Conservation (phyloP, 2,797 vertebrate genomes). For the Gobionotothen gibberifrons region DNA sequence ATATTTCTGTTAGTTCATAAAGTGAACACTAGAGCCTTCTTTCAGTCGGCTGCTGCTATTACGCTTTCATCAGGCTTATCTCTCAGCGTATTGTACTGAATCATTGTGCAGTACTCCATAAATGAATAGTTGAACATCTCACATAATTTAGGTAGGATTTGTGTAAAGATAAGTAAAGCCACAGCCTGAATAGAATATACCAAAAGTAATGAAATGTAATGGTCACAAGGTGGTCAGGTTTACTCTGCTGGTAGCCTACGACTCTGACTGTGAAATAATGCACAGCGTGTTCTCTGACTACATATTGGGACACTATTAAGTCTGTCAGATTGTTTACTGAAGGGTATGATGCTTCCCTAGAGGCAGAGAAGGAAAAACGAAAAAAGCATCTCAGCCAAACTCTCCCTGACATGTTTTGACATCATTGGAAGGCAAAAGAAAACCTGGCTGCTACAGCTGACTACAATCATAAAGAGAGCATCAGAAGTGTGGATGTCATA, state of each 20-base stretch:
- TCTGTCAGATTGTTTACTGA: conserved; percentile 12
- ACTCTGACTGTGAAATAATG: conserved; percentile 28
- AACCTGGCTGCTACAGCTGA: conserved; percentile 15
- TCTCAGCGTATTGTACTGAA: conserved; percentile 6
- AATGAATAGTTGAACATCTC: background rate
- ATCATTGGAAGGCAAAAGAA: conserved; percentile 22
- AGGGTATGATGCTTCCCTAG: conserved; percentile 2
- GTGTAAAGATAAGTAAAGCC: conserved; percentile 15
- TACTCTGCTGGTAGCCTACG: background rate
- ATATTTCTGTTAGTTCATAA: conserved; percentile 8
- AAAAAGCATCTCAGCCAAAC: conserved; percentile 11
- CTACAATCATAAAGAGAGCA: conserved; percentile 13
- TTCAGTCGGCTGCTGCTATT: background rate
- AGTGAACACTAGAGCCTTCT: background rate
- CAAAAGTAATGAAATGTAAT: background rate
- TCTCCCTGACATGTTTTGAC: conserved; percentile 17
- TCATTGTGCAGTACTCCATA: background rate
- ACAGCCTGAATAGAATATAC: background rate
- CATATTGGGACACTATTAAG: background rate
- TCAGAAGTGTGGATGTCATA: conserved; percentile 19
- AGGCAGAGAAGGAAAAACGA: conserved; percentile 5
- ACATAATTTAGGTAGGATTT: background rate
- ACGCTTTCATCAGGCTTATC: conserved; percentile 13
- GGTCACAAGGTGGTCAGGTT: background rate
- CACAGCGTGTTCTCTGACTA: conserved; percentile 7